Percentiles rank a stretch among this genome's conserved stretches.
Evolutionary conservation across 2,888 invertebrate genomes (phyloP).

Genomic region (Loripinus fragilis): DNA sequence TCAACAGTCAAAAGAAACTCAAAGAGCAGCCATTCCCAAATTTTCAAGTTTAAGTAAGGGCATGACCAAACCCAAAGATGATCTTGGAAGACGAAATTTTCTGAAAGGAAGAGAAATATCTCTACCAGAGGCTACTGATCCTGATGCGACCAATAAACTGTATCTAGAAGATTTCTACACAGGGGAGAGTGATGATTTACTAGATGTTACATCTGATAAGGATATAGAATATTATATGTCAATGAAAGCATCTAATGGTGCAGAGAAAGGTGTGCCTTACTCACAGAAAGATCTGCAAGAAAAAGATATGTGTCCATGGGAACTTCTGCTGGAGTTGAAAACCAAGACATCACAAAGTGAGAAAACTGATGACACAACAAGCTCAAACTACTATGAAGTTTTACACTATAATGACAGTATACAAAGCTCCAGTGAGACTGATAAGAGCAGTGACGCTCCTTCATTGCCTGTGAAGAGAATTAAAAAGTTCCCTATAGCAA

Average conservation of each 20-base stretch:
- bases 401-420: slow-evolving; percentile 35
- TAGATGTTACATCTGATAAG: slow-evolving; percentile 18
- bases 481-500: slow-evolving; percentile 7
- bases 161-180: slow-evolving; percentile 51
- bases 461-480: background rate
- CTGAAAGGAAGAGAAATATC: slow-evolving; percentile 66
- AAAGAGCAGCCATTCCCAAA: slow-evolving; percentile 41
- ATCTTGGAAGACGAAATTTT: slow-evolving; percentile 48
- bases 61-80: slow-evolving; percentile 33
- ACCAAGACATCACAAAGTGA: slow-evolving; percentile 1
- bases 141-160: slow-evolving; percentile 41
- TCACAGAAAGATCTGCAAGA: slow-evolving; percentile 28
- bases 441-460: background rate
- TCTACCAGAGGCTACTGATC: slow-evolving; percentile 54
- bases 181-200: slow-evolving; percentile 53
- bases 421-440: slow-evolving; percentile 3
- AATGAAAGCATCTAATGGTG: slow-evolving; percentile 16
- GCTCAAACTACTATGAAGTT: slow-evolving; percentile 58
- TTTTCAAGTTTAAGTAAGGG: slow-evolving; percentile 44
- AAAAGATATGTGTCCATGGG: slow-evolving; percentile 41
- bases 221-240: slow-evolving; percentile 56
- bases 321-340: slow-evolving; percentile 28
- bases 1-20: slow-evolving; percentile 45
- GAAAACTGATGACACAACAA: slow-evolving; percentile 40
- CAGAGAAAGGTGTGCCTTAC: slow-evolving; percentile 52